A percentile compares a stretch with the other conserved stretches of the same genome.
Evolutionary conservation across 2,113 vertebrate genomes (phyloP).

Genomic region (Anas platyrhynchos): DNA sequence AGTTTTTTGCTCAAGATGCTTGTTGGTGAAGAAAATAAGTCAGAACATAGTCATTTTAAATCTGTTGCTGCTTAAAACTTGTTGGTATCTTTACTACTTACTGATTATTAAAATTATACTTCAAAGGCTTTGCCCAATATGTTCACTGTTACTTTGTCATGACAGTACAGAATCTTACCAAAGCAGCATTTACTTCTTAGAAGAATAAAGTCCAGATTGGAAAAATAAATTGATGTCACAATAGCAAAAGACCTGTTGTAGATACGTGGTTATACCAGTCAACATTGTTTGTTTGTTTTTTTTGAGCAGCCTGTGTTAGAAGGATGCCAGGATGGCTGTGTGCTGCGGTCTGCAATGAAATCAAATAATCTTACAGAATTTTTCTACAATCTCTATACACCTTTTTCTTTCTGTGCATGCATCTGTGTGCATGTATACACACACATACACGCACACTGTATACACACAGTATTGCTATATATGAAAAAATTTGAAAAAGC

Average conservation of each 20-base stretch:
- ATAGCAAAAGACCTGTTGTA: conserved; percentile 62
- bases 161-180: conserved; percentile 70
- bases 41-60: conserved; percentile 63
- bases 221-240: conserved; percentile 42
- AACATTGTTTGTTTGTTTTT: conserved; percentile 36
- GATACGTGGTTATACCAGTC: conserved; percentile 48
- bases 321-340: conserved; percentile 45
- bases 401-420: conserved; percentile 63
- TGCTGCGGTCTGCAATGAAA: conserved; percentile 66
- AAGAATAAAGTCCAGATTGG: conserved; percentile 46
- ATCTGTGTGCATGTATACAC: not conserved
- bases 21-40: conserved; percentile 69
- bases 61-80: conserved; percentile 66
- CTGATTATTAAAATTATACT: conserved; percentile 70
- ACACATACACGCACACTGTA: conserved; percentile 72
- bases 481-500: conserved; percentile 71
- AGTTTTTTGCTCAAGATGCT: conserved; percentile 73
- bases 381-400: conserved; percentile 48
- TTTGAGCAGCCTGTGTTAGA: conserved; percentile 69
- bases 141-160: conserved; percentile 65
- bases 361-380: conserved; percentile 72
- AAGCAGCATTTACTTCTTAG: conserved; percentile 73
- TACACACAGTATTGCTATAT: conserved; percentile 70
- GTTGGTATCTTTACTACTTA: conserved; percentile 67
- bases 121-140: conserved; percentile 70